Evolutionary conservation across 2,113 vertebrate species (phyloP), one percentile per base, ranked within the genome.

Genomic region (Semnornis frantzii): DNA sequence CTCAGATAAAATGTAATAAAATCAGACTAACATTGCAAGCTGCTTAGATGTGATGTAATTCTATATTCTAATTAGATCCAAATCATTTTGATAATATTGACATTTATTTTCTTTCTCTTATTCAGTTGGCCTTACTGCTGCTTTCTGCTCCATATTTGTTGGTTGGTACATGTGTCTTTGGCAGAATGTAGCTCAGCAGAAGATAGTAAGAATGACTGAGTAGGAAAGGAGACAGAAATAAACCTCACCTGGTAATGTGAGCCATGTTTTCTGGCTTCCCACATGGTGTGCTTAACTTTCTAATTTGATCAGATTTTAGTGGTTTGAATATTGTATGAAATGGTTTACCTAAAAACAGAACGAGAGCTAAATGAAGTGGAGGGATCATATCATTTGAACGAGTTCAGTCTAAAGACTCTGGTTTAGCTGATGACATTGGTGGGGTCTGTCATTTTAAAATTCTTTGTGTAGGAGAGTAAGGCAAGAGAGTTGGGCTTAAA

Each of bases 301-400:
- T 48, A 84, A 89, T 89, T 91, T 63, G 78, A 70, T 87, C 63
- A 4, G 87, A 44, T 79, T 94, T 94, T 76, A 82, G 31, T 59
- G 33, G 79, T 87, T 87, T 91, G 75, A 87, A 80, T 94, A 80
- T 85, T 92, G 89, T 70, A 82, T 94, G 91, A 87, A 85, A 59
- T 92, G 64, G 28, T 87, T 91, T 94, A 63, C 46, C 52, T 89
- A 66, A 93, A 91, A 94, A 85, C 80, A 84, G 83, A 90, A 72
- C 8, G 71, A 82, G 81, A 89, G 50, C 87, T 91, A 82, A 90
- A 79, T 86, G 63, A 88, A 74, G 39, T 78, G 58, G 59, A 91
- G 85, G 48, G 62, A 72, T 81, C n/a, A 23, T 81, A 62, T 74
- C 24, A 58, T 92, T 87, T 85, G 91, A 82, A 69, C 70, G 83